Evolutionary conservation across 2,797 vertebrate genomes (phyloP).

Genomic region (Synanceia verrucosa): DNA sequence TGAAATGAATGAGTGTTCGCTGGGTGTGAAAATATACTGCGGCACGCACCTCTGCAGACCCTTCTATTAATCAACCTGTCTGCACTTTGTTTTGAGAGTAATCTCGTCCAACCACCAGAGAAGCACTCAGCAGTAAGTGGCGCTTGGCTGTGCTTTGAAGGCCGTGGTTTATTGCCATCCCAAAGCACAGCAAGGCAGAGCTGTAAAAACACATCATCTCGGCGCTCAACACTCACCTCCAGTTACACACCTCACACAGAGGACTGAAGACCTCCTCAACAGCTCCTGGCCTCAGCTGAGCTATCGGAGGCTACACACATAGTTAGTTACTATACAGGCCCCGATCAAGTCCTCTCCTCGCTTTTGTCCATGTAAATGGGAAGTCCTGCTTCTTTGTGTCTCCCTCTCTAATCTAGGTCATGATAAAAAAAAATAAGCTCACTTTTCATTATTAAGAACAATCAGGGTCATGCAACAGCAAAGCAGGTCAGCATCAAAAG

Average conservation of each 20-base stretch:
- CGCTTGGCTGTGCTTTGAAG: slow-evolving; percentile 83
- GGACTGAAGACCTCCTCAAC: slow-evolving; percentile 34
- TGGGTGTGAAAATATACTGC: slow-evolving; percentile 84
- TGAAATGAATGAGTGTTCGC: slow-evolving; percentile 77
- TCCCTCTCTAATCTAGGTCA: neutral
- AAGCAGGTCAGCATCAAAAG: neutral
- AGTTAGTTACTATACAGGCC: neutral
- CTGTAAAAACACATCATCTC: slow-evolving; percentile 82
- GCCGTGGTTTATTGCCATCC: slow-evolving; percentile 80
- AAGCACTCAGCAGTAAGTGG: slow-evolving; percentile 84
- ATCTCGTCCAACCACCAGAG: slow-evolving; percentile 82
- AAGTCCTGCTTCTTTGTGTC: neutral
- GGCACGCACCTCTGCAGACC: slow-evolving; percentile 77
- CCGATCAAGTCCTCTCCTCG: neutral
- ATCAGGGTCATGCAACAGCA: neutral
- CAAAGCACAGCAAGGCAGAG: slow-evolving; percentile 74
- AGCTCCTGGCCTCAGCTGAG: slow-evolving; percentile 8
- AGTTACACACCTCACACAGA: slow-evolving; percentile 58
- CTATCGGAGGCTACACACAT: neutral
- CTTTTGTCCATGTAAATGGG: neutral
- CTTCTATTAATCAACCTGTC: slow-evolving; percentile 87
- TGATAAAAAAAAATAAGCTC: neutral
- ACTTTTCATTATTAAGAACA: neutral
- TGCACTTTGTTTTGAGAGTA: slow-evolving; percentile 86
- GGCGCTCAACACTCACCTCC: slow-evolving; percentile 63